Evolutionary conservation across 1,140 invertebrate genomes (phyloP), one percentile per base, ranked within the genome.

Genomic region (Drosophila nigromelanica): DNA sequence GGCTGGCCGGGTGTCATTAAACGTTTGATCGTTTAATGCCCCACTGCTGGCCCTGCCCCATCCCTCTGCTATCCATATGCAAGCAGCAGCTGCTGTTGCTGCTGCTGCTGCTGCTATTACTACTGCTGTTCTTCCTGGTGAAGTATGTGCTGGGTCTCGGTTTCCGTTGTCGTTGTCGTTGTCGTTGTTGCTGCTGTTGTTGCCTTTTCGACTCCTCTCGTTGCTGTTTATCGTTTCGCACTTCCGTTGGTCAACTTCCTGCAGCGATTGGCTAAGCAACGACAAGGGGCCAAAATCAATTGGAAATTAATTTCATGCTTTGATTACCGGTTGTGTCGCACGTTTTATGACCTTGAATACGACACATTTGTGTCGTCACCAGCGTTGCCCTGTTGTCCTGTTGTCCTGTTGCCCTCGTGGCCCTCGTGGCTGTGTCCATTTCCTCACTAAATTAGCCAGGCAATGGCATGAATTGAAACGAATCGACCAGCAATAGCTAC

Each of bases 271-370:
- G 73, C 27, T 50, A 42, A 59, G 51, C 70, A 59, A 52, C 72
- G 63, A 75, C 70, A 58, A 58, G 82, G 82, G 82, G 83, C 82
- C 79, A 83, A 87, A 87, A 87, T 87, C 83, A 87, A 87, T 87
- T 87, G 83, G 83, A 87, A 87, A 87, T 87, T 87, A 87, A 87
- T 87, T 87, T 89, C 79, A 83, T 89, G 83, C 83, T 87, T 89
- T 87, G 83, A 87, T 87, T 87, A 87, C 83, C 83, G 83, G 83
- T 87, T 80, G 78, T 87, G 83, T 83, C 79, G 83, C 83, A 87
- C 83, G 83, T 87, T 87, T 87, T 87, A 87, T 87, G 83, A 87
- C 83, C 83, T 87, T 87, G 83, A 89, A 83, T 87, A 79, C 83
- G 76, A 83, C 83, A 83, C 83, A 79, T 79, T 87, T 82, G 79